phyloP scores from a whole-genome alignment of 2,797 vertebrate species.

The Silurus lanzhouensis region DNA sequence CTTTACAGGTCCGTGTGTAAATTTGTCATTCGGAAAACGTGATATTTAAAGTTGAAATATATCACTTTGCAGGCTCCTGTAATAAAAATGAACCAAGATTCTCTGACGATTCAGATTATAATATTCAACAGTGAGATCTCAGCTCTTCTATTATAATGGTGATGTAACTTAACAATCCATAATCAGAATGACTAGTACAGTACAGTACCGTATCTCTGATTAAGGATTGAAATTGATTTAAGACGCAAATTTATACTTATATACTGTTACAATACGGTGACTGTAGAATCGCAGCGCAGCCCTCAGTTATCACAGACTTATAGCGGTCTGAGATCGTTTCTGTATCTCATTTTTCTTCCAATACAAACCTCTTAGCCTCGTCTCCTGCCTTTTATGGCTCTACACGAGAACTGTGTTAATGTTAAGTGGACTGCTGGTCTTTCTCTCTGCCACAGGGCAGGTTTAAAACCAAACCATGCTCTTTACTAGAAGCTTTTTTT shows the following conservation, averaged over 20 bases:
- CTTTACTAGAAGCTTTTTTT: background rate
- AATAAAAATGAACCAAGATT: background rate
- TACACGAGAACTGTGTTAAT: background rate
- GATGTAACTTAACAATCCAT: background rate
- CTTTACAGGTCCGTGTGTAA: background rate
- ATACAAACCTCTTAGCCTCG: background rate
- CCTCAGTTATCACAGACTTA: background rate
- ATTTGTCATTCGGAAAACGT: background rate
- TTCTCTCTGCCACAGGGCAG: background rate
- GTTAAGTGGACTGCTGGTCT: background rate
- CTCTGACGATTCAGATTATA: background rate
- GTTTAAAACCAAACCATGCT: background rate
- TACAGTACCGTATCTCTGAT: background rate
- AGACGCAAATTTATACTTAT: background rate
- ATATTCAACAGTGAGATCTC: background rate
- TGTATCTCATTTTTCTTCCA: background rate
- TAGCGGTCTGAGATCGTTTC: background rate
- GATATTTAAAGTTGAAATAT: background rate
- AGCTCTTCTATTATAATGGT: background rate
- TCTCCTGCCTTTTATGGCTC: background rate
- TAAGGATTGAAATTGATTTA: background rate
- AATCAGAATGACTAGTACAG: background rate
- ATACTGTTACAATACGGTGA: background rate
- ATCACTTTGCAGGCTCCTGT: background rate
- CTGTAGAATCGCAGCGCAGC: background rate